phyloP scores from a whole-genome alignment of 2,797 vertebrate genomes.

The Alauda arvensis region DNA sequence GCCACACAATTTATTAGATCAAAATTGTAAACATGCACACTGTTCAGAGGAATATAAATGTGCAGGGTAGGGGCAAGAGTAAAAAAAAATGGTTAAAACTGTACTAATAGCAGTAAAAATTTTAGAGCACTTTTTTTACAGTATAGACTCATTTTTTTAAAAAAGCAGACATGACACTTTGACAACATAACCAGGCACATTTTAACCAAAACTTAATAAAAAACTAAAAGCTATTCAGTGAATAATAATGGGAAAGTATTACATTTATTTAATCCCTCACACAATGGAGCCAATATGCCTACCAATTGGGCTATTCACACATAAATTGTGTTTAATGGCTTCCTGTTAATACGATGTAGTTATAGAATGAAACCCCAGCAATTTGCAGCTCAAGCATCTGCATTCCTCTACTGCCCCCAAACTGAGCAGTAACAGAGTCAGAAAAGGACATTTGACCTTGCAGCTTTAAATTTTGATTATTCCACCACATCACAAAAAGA shows the following conservation, averaged over 20 bases:
- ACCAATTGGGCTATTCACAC: conserved; percentile 31
- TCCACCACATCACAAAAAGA: not conserved
- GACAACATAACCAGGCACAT: conserved; percentile 28
- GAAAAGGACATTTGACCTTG: conserved; percentile 51
- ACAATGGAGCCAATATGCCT: conserved; percentile 37
- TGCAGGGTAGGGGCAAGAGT: not conserved
- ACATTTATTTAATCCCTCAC: conserved; percentile 45
- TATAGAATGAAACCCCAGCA: conserved; percentile 51
- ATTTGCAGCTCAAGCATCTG: conserved; percentile 45
- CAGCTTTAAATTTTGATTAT: conserved; percentile 47
- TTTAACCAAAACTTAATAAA: conserved; percentile 47
- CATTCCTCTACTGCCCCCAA: conserved; percentile 50
- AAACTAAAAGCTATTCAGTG: not conserved
- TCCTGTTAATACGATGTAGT: conserved; percentile 62
- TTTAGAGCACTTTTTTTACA: conserved; percentile 3
- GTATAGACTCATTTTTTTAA: not conserved
- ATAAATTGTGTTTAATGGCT: conserved; percentile 62
- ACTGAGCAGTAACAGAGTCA: conserved; percentile 40
- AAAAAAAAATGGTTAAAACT: not conserved
- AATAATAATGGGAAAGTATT: conserved; percentile 46
- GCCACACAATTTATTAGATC: not conserved
- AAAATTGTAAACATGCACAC: not conserved
- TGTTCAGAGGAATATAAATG: not conserved
- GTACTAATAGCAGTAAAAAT: conserved; percentile 13
- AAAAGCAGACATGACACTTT: conserved; percentile 26